phyloP scores from a whole-genome alignment of 2,888 invertebrate genomes.

The Eupithecia subumbrata region DNA sequence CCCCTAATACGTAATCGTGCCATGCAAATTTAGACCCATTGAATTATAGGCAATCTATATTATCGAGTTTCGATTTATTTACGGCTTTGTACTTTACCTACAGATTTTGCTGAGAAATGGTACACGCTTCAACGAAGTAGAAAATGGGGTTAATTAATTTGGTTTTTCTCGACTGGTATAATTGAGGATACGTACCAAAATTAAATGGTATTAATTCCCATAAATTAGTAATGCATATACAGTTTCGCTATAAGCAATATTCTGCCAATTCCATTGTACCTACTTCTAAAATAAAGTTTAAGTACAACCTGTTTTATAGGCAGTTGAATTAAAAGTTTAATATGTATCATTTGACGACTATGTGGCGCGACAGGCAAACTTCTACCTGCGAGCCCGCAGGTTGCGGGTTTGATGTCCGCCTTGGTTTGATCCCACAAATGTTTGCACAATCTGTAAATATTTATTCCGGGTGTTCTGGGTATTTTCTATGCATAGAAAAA shows the following conservation, averaged over 20 bases:
- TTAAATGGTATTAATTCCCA: not conserved
- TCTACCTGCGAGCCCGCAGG: too few relatives aligned
- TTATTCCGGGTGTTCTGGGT: too few relatives aligned
- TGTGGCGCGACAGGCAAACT: too few relatives aligned
- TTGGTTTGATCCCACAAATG: too few relatives aligned
- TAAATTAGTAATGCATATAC: not conserved
- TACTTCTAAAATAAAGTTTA: not conserved
- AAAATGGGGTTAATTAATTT: constrained; percentile 15
- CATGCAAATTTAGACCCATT: constrained; percentile 51
- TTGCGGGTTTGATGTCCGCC: too few relatives aligned
- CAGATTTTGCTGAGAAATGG: constrained; percentile 21
- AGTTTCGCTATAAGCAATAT: not conserved
- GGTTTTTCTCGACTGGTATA: not conserved
- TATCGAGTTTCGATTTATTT: constrained; percentile 37
- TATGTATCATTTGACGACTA: too few relatives aligned
- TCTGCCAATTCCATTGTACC: too few relatives aligned
- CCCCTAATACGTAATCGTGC: constrained; percentile 47
- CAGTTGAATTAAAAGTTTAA: not conserved
- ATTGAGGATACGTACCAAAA: not conserved
- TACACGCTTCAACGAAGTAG: constrained; percentile 11
- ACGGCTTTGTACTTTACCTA: constrained; percentile 25
- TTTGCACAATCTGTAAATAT: too few relatives aligned
- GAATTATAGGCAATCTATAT: constrained; percentile 45
- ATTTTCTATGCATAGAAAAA: too few relatives aligned
- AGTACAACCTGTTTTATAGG: not conserved